phyloP scores from a whole-genome alignment of 2,113 vertebrate species.

The Tragelaphus strepsiceros region DNA sequence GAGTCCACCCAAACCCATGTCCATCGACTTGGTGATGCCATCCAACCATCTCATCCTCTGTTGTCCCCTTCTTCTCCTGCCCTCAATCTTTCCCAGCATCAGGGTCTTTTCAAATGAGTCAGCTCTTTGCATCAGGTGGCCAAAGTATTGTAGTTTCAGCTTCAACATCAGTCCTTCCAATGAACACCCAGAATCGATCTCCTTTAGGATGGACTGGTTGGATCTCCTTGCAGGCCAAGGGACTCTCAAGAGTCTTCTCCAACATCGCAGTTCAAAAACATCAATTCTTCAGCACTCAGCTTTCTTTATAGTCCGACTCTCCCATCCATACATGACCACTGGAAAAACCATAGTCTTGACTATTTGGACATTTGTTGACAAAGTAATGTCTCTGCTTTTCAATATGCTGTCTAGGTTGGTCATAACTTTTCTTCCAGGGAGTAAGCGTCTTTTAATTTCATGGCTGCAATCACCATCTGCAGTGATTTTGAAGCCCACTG shows the following conservation, averaged over 20 bases:
- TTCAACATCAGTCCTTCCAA: neutral
- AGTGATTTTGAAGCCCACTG: neutral
- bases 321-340: neutral
- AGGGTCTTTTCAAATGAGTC: neutral
- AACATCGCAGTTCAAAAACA: neutral
- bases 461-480: neutral
- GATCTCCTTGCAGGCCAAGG: neutral
- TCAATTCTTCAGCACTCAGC: fast-evolving
- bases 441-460: neutral
- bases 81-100: neutral
- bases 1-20: neutral
- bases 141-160: neutral
- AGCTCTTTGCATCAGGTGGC: neutral
- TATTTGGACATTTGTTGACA: neutral
- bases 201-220: neutral
- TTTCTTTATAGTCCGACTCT: neutral
- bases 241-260: neutral
- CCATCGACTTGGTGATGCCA: neutral
- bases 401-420: neutral
- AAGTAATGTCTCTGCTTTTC: neutral
- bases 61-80: neutral
- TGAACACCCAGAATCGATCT: neutral
- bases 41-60: neutral
- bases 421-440: neutral
- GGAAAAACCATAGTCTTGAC: neutral